These are phyloP conservation scores for Euthynnus affinis DNA, from an alignment of 2,797 vertebrate species.

Conservation along the genomic window DNA sequence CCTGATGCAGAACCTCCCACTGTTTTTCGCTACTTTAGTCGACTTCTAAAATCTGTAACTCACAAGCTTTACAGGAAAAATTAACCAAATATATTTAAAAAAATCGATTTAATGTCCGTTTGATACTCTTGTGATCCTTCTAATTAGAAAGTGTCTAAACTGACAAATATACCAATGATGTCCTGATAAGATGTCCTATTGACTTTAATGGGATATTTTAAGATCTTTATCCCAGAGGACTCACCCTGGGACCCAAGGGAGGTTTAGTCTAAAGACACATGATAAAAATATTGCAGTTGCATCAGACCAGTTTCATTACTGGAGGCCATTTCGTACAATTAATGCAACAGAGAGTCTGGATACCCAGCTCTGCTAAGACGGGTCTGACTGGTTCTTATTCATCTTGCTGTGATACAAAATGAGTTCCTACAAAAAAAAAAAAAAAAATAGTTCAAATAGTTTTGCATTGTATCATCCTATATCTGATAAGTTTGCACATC, in stretches of 20 bases:
- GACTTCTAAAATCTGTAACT: neutral
- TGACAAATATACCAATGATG: constrained; percentile 23
- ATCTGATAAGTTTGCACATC: constrained; percentile 37
- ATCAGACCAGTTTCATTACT: constrained; percentile 66
- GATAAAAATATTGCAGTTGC: constrained; percentile 59
- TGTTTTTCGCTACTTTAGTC: constrained; percentile 5
- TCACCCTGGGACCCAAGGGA: constrained; percentile 48
- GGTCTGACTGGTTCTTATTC: constrained; percentile 39
- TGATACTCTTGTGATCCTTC: neutral
- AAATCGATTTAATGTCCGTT: constrained; percentile 2
- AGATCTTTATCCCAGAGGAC: constrained; percentile 52
- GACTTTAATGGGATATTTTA: constrained; percentile 60
- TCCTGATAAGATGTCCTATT: constrained; percentile 21
- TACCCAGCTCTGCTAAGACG: constrained; percentile 35
- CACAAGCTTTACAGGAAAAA: constrained; percentile 2
- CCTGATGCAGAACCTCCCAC: neutral
- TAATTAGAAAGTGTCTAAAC: constrained; percentile 21
- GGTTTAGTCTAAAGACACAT: constrained; percentile 45
- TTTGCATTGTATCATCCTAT: constrained; percentile 17
- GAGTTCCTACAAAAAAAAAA: neutral
- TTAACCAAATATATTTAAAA: neutral
- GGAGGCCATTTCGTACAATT: constrained; percentile 65
- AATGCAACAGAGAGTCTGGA: constrained; percentile 52
- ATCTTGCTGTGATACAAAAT: neutral
- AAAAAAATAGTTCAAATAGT: no score